phyloP scores from a whole-genome alignment of 53 echinoderm and acorn worm species.

The Hippasteria phrygiana region DNA sequence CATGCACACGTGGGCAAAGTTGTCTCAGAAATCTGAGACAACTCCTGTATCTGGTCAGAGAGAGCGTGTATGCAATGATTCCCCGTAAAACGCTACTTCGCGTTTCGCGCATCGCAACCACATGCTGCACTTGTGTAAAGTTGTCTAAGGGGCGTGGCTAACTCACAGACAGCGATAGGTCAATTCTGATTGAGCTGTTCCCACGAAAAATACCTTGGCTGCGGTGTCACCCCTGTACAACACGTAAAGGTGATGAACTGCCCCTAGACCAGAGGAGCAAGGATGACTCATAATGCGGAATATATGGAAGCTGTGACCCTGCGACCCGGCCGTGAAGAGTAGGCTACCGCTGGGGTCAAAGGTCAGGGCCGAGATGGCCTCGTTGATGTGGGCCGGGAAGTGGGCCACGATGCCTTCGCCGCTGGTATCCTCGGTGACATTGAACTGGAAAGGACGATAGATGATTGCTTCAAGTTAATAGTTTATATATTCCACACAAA shows the following conservation, averaged over 20 bases:
- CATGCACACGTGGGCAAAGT: no score
- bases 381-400: slow-evolving; percentile 89
- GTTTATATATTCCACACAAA: no score
- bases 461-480: no score
- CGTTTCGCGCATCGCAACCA: no score
- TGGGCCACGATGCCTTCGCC: slow-evolving; percentile 93
- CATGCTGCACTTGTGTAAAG: no score
- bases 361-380: slow-evolving; percentile 89
- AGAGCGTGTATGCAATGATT: no score
- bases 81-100: no score
- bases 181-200: no score
- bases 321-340: slow-evolving; percentile 91
- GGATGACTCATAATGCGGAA: slow-evolving; percentile 93
- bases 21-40: no score
- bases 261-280: slow-evolving; percentile 80
- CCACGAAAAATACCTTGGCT: slow-evolving; percentile 80
- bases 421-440: slow-evolving; percentile 80
- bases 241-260: slow-evolving; percentile 92
- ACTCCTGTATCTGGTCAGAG: no score
- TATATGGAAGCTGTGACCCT: slow-evolving; percentile 94
- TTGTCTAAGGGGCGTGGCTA: no score
- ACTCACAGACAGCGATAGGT: no score
- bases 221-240: slow-evolving; percentile 95
- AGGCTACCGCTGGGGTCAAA: slow-evolving; percentile 93
- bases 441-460: slow-evolving; percentile 84